phyloP scores from a whole-genome alignment of 2,797 vertebrate species.

The Carcharodon carcharias region DNA sequence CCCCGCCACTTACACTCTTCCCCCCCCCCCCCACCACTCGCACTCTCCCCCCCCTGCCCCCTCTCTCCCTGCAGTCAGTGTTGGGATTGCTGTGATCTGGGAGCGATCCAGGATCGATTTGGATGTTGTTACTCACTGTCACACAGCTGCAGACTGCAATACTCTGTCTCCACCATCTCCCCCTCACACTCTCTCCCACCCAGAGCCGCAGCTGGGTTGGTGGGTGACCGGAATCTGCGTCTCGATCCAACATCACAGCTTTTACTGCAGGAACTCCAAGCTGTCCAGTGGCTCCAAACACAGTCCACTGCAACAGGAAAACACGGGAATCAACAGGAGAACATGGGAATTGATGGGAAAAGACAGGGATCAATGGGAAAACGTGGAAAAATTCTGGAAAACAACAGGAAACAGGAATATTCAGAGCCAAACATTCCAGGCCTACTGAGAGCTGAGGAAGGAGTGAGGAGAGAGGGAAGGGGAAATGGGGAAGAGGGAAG shows the following conservation, averaged over 20 bases:
- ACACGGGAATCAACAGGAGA: too few species aligned
- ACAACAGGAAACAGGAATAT: too few species aligned
- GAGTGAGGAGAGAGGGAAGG: too few species aligned
- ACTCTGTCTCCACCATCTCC: slow-evolving; percentile 63
- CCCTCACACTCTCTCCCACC: slow-evolving; percentile 67
- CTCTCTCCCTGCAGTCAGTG: not conserved
- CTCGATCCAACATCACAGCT: slow-evolving; percentile 75
- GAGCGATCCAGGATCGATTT: not conserved
- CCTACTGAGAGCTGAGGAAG: too few species aligned
- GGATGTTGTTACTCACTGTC: slow-evolving; percentile 53
- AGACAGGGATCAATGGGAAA: too few species aligned
- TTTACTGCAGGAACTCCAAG: slow-evolving; percentile 73
- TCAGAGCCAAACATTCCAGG: too few species aligned
- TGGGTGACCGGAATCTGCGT: slow-evolving; percentile 64
- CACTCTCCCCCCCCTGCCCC: too few species aligned
- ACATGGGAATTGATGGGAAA: too few species aligned
- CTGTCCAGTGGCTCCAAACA: slow-evolving; percentile 76
- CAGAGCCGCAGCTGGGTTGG: slow-evolving; percentile 55
- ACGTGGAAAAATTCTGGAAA: too few species aligned
- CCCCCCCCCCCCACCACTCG: too few species aligned
- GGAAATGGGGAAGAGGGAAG: too few species aligned
- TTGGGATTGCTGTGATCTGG: not conserved
- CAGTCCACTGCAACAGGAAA: slow-evolving; percentile 65
- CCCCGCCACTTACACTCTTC: too few species aligned
- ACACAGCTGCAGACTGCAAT: slow-evolving; percentile 73